Base-by-base conservation (phyloP, 1,140 invertebrate genomes). In the Notospermus geniculatus region DNA sequence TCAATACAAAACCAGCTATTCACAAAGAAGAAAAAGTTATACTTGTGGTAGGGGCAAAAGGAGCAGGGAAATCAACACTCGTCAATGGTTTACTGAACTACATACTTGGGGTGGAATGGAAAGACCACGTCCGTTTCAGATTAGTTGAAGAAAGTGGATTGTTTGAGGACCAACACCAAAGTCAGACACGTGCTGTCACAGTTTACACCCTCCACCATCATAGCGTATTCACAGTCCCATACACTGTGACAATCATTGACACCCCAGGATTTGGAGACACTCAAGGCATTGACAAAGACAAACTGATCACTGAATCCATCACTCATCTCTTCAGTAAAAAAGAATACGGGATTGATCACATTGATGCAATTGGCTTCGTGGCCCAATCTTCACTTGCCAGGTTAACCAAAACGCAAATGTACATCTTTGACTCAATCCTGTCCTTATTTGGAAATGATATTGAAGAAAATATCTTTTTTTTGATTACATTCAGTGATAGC, bases 381-480 rank as follows among this genome's bases (percentile, higher is more conserved):
- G 60, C 32, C n/a, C 59, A 29, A 23, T 52, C 36, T 17, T 22
- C 60, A 22, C 17, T 41, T 19, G 23, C 41, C 27, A 36, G 61
- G 15, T 29, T 62, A 7, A 36, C 23, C 17, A 4, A 60, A 1
- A 36, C 23, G 2, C 60, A 63, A 46, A 64, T 32, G 30, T 73
- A 73, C 61, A 65, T 71, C 15, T 70, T 70, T 45, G 53, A 72
- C 29, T 43, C 61, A 11, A 63, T 72, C 29, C 32, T 73, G 36
- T 68, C 68, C 19, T 46, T 73, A 17, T 73, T 73, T 60, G 71
- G 71, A 2, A 65, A 70, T 41, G 68, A 73, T 28, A 65, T 72
- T 28, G 58, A 57, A 57, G 50, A 62, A 11, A 72, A 72, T 53
- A 70, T 72, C 27, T 65, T 64, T 30, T 52, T 60, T 9, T 36